phyloP scores from a whole-genome alignment of 2,113 vertebrate species.

The Poecilia latipinna region DNA sequence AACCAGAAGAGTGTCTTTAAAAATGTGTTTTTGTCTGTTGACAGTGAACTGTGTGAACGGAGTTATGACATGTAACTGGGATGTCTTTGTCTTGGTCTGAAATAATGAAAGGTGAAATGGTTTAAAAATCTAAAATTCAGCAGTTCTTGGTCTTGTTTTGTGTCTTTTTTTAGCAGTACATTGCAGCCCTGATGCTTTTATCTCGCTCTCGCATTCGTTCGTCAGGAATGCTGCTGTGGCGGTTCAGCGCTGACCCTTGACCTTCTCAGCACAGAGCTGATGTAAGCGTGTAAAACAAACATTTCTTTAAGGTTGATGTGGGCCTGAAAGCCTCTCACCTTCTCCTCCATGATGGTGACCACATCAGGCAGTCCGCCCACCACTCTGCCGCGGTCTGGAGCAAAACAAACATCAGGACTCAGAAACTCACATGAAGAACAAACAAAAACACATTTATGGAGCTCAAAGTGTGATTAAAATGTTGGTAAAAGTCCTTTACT shows the following conservation, averaged over 20 bases:
- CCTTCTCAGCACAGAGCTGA: neutral
- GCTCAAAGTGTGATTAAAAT: neutral
- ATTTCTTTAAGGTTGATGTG: neutral
- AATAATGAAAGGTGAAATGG: neutral
- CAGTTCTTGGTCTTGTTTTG: neutral
- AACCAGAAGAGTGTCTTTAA: neutral
- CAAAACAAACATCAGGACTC: slow-evolving; percentile 6
- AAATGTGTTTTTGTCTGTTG: neutral
- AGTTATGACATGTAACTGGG: neutral
- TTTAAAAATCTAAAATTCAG: too few species aligned
- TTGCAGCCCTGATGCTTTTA: too few species aligned
- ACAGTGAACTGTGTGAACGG: too few species aligned
- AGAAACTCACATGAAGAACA: neutral
- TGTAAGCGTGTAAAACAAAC: neutral
- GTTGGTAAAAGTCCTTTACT: neutral
- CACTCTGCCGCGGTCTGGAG: slow-evolving; percentile 94
- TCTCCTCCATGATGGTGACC: slow-evolving; percentile 98
- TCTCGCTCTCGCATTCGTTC: neutral
- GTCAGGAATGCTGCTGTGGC: neutral
- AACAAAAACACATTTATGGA: too few species aligned
- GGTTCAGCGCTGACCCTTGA: neutral
- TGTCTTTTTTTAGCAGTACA: neutral
- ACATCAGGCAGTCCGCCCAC: slow-evolving; percentile 95
- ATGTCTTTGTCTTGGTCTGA: neutral
- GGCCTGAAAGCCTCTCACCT: slow-evolving; percentile 81